Base-by-base conservation (phyloP, 2,888 invertebrate genomes). In the Cerceris rybyensis region DNA sequence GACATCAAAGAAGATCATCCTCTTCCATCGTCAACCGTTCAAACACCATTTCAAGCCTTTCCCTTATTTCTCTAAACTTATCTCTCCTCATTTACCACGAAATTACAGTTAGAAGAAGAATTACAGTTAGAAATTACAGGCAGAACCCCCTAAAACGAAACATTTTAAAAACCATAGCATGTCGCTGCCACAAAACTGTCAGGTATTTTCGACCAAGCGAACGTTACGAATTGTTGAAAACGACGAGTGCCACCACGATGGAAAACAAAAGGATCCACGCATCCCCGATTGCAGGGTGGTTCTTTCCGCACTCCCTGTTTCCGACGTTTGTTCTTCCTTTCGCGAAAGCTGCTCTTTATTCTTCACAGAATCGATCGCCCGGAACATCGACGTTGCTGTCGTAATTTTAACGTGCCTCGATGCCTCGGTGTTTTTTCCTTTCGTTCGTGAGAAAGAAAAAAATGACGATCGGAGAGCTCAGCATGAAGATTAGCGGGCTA, bases 261-360 rank as follows among this genome's bases (percentile, higher is more conserved):
- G n/a, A 61, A 54, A 75, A 71, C 28, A 28, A 60, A 66, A 71
- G 65, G 71, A 42, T 65, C 65, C 60, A 75, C 60, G 66, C 52
- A 42, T 13, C 54, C 13, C 42, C 46, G 13, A 28, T 41, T n/a
- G 8, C n/a, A 28, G 6, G 6, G 13, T 50, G 28, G 28, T 16
- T n/a, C 42, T 39, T 63, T 52, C 7, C 9, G 17, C n/a, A 9
- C 49, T 11, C n/a, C 14, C 13, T 28, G 14, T 7, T 42, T 14
- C 11, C 42, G 17, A 28, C 16, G 50, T 43, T 9, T 14, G 16
- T 43, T 46, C 41, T 43, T 46, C 55, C 39, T 6, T 58, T 28
- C 6, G 2, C 17, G 7, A 6, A 2, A 16, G 17, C 39, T 13
- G 2, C 16, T 28, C 17, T 73, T 75, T 49, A 52, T 49, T 39